A percentile compares a stretch with the other conserved stretches of the same genome.
Evolutionary conservation across 2,113 vertebrate species (phyloP).

Genomic region (Gymnogyps californianus): DNA sequence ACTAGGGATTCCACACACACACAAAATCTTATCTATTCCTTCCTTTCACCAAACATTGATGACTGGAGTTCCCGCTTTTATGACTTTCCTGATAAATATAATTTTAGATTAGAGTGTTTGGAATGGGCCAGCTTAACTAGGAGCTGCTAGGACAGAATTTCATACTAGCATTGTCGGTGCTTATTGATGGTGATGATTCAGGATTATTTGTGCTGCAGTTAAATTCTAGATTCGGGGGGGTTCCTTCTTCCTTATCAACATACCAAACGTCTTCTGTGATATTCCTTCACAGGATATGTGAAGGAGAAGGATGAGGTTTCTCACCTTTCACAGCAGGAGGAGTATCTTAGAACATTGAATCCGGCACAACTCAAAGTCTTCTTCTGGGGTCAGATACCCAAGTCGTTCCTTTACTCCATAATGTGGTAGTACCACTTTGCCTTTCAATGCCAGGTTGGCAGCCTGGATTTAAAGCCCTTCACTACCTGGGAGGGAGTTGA

Average conservation of each 20-base stretch:
- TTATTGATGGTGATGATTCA: not conserved
- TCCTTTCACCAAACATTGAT: not conserved
- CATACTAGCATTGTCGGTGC: not conserved
- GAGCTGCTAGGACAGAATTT: not conserved
- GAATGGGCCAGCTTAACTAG: not conserved
- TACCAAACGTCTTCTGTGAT: not conserved
- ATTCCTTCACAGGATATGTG: rapidly evolving
- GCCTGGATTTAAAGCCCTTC: not conserved
- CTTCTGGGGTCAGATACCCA: not conserved
- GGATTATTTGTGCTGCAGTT: not conserved
- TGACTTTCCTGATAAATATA: not conserved
- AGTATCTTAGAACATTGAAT: not conserved
- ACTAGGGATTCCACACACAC: not conserved
- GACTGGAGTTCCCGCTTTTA: not conserved
- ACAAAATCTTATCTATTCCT: not conserved
- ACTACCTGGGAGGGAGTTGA: not conserved
- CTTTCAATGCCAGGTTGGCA: not conserved
- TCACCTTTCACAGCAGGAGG: not conserved
- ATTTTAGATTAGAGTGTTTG: not conserved
- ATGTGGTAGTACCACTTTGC: rapidly evolving
- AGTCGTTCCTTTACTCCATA: not conserved
- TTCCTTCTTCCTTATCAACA: not conserved
- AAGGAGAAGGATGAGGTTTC: not conserved
- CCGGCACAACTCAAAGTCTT: not conserved
- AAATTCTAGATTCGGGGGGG: not conserved